Percentiles rank a stretch among this genome's conserved stretches.
Evolutionary conservation across 2,797 vertebrate genomes (phyloP).

Genomic region (Hypotaenidia philippensis): DNA sequence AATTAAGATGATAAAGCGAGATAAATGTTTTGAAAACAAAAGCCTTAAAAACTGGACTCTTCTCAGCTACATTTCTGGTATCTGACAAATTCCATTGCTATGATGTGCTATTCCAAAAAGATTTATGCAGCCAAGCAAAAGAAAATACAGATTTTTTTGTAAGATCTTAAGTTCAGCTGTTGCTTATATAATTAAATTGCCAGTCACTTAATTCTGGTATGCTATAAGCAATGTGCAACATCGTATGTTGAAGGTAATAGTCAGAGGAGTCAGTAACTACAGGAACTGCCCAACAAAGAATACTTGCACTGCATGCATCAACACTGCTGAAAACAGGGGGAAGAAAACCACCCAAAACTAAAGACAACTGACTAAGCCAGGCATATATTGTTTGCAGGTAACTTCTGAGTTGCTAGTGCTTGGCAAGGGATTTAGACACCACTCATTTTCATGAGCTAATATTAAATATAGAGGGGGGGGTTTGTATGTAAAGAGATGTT

Average conservation of each 20-base stretch:
- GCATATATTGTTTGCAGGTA: not conserved
- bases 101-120: not conserved
- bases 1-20: not conserved
- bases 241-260: not conserved
- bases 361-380: not conserved
- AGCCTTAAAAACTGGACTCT: not conserved
- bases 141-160: not conserved
- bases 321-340: not conserved
- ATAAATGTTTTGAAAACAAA: conserved; percentile 9
- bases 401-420: not conserved
- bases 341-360: not conserved
- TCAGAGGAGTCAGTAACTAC: not conserved
- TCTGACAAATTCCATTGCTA: conserved; percentile 14
- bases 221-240: not conserved
- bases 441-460: not conserved
- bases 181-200: not conserved
- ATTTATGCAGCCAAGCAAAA: not conserved
- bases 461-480: not conserved
- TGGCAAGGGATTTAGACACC: not conserved
- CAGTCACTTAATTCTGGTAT: not conserved
- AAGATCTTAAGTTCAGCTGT: not conserved
- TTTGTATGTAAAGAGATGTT: fast-evolving
- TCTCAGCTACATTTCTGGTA: not conserved
- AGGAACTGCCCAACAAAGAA: not conserved
- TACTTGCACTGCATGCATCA: fast-evolving